Evolutionary conservation across 1,140 invertebrate species (phyloP), one percentile per base, ranked within the genome.

Genomic region (Globodera rostochiensis): DNA sequence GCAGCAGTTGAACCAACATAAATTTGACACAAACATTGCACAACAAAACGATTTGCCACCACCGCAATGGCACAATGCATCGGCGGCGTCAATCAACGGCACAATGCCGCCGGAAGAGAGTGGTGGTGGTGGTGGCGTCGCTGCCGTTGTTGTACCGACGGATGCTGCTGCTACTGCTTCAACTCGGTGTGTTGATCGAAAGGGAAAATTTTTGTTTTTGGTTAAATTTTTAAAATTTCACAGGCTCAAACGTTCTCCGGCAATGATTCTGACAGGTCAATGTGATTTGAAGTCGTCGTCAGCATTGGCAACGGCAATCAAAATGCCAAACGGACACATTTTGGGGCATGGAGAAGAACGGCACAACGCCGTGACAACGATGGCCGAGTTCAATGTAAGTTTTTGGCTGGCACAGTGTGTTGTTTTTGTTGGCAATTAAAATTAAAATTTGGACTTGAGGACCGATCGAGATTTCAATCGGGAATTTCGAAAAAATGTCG

Each of bases 241-340:
- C 73, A 90, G 87, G 73, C 76, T 88, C 9, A 88, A 89, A 84
- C 82, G 88, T 50, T 88, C 88, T n/a, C 88, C 88, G 21, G 88
- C 87, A 11, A 88, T 88, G 88, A 90, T 90, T 75, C 81, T 88
- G 21, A 79, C 15, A 4, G 57, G 21, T 25, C 45, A 49, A 57
- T 71, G 64, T 64, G 69, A 73, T 64, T 70, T 64, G 50, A 70
- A 75, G 46, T 36, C 76, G 71, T 1, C 11, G 46, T 73, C 21
- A 3, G 60, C 69, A 71, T 13, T 7, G 25, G 7, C 36, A 69
- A 19, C n/a, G 9, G 36, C 25, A 1, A 45, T 11, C 7, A 71
- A 15, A 45, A 47, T 71, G 13, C 77, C 50, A 47, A 79, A 46
- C 15, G 36, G 69, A 64, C 45, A 79, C 57, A 47, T 36, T 79